Evolutionary conservation across 1,140 invertebrate genomes (phyloP).

Genomic region (Belonocnema kinseyi): DNA sequence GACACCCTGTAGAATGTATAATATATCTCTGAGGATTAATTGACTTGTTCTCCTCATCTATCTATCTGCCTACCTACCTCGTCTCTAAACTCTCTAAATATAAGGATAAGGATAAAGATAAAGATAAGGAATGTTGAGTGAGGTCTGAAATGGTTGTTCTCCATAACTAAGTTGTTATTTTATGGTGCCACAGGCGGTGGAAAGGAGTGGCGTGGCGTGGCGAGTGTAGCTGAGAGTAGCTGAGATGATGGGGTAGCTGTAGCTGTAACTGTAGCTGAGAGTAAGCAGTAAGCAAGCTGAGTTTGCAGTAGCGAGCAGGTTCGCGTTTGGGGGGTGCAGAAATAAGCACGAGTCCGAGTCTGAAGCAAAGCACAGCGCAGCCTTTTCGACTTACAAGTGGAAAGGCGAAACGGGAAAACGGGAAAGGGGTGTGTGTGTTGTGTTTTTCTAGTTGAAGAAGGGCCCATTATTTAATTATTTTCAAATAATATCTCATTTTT

Average conservation of each 20-base stretch:
- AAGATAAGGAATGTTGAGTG: constrained; percentile 17
- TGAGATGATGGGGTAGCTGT: constrained; percentile 54
- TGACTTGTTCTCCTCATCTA: no score
- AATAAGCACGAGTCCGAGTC: constrained; percentile 32
- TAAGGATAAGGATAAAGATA: no score
- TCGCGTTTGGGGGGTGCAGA: constrained; percentile 56
- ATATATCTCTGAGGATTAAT: no score
- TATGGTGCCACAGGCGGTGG: constrained; percentile 77
- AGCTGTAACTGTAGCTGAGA: constrained; percentile 57
- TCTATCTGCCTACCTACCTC: no score
- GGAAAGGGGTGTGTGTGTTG: no score
- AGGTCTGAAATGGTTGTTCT: constrained; percentile 58
- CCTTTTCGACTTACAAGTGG: background rate
- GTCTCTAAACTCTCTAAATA: no score
- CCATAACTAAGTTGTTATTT: constrained; percentile 74
- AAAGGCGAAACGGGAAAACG: background rate
- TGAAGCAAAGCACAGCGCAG: background rate
- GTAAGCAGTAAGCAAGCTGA: constrained; percentile 72
- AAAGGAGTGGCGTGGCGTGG: constrained; percentile 73
- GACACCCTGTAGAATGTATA: no score
- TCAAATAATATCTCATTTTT: no score
- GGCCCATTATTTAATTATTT: no score
- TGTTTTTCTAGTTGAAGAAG: no score
- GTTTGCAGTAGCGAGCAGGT: constrained; percentile 70
- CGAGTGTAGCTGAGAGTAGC: constrained; percentile 73